Percentiles rank a stretch among this genome's conserved stretches.
Evolutionary conservation across 2,888 invertebrate species (phyloP).

Genomic region (Plebejus melissa): DNA sequence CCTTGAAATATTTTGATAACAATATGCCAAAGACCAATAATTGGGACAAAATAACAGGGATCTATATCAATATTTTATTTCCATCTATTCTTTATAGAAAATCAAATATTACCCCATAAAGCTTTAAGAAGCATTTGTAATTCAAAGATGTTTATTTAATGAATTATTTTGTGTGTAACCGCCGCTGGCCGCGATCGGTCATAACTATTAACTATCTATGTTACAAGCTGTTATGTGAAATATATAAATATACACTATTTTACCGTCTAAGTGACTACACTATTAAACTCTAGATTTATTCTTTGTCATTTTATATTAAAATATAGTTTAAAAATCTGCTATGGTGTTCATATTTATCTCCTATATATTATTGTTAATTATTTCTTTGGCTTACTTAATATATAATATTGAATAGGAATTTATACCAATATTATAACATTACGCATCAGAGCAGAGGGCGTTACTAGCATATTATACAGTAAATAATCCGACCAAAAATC

Average conservation of each 20-base stretch:
- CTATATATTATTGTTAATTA: not conserved
- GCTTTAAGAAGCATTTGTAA: constrained; percentile 59
- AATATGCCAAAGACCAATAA: constrained; percentile 75
- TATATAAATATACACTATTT: constrained; percentile 68
- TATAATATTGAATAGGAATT: too few species aligned
- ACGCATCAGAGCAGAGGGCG: too few species aligned
- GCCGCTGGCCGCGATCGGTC: constrained; percentile 44
- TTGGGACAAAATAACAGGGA: constrained; percentile 74
- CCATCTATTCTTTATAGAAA: constrained; percentile 51
- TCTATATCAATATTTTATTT: constrained; percentile 62
- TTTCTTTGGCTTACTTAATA: too few species aligned
- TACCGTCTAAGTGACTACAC: constrained; percentile 73
- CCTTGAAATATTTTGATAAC: constrained; percentile 56
- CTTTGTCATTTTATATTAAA: constrained; percentile 86
- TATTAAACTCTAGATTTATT: constrained; percentile 84
- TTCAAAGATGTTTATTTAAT: constrained; percentile 54
- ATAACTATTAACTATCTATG: constrained; percentile 52
- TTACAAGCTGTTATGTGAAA: constrained; percentile 63
- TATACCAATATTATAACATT: too few species aligned
- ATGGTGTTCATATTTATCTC: constrained; percentile 39
- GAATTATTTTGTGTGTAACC: constrained; percentile 56
- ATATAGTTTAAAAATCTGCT: constrained; percentile 70
- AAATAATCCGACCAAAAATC: too few species aligned
- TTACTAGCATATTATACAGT: too few species aligned
- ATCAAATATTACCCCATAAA: constrained; percentile 46